Evolutionary conservation across 2,113 vertebrate genomes (phyloP), one percentile per base, ranked within the genome.

Genomic region (Aythya baeri): DNA sequence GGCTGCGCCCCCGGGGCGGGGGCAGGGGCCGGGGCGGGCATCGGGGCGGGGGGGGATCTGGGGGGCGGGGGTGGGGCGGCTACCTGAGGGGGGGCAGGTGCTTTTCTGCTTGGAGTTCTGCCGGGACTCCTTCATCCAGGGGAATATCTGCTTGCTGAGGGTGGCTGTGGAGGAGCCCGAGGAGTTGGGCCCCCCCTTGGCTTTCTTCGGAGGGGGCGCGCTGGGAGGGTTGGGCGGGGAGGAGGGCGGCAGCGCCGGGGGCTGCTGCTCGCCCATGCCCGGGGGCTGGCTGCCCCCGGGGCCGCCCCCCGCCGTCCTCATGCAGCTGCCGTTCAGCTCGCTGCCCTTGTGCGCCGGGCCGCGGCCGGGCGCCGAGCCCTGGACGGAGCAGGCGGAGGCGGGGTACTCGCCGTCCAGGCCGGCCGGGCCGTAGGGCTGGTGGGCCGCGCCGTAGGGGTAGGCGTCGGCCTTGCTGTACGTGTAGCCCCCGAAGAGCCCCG

Each of bases 81-180:
- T 99, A 99, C 99, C 99, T 99, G 99, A 97, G 83, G 98, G 94
- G 94, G 98, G 94, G 97, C 99, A 99, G 98, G 93, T 98, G 98
- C 97, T 97, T 98, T 99, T 99, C 97, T 99, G 99, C 95, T 99
- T 99, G 54, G 99, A 97, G 96, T 99, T 99, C 96, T 99, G 99
- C 49, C 99, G 98, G 38, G 98, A 99, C 97, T 99, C 99, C 96
- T 99, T 99, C 99, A 99, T 99, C 99, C 99, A 99, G 49, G 99
- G 99, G 94, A 99, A 99, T 90, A 99, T 99, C 96, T 99, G 99
- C 97, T 99, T 99, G 62, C 99, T 99, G 96, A 99, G 98, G 87
- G 98, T 99, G 44, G 98, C 97, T n/a, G 98, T 98, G 96, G 98
- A 87, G 49, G 98, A 97, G 59, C 97, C 97, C 11, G 98, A 97